Conservation (phyloP, 2,888 invertebrate genomes). For the Campoplex nolae region DNA sequence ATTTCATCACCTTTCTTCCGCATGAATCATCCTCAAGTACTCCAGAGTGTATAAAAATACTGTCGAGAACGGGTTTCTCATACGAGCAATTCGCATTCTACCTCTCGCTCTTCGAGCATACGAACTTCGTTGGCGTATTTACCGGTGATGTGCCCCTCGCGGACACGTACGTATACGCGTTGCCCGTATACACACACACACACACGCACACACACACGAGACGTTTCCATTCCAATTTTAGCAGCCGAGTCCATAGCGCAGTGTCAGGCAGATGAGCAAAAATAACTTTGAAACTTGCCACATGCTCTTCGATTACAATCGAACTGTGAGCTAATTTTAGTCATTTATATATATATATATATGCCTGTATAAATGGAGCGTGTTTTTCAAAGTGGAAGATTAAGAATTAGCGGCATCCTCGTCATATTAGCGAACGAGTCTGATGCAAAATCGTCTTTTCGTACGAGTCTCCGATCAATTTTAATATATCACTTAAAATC, state of each 20-base stretch:
- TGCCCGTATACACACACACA: slow-evolving; percentile 2
- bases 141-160: slow-evolving; percentile 26
- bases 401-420: slow-evolving; percentile 18
- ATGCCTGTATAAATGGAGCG: slow-evolving; percentile 1
- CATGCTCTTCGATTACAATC: slow-evolving; percentile 62
- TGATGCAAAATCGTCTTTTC: background rate
- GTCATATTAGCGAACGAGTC: slow-evolving; percentile 8
- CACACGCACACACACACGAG: slow-evolving; percentile 4
- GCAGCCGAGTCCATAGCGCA: slow-evolving; percentile 55
- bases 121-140: slow-evolving; percentile 38
- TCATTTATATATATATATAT: background rate
- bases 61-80: slow-evolving; percentile 37
- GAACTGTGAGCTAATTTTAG: slow-evolving; percentile 50
- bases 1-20: slow-evolving; percentile 25
- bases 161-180: slow-evolving; percentile 21
- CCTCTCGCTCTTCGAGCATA: background rate
- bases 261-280: slow-evolving; percentile 68
- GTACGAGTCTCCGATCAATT: slow-evolving; percentile 21
- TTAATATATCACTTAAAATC: slow-evolving; percentile 31
- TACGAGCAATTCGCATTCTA: slow-evolving; percentile 52
- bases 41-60: slow-evolving; percentile 19
- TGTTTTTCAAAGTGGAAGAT: slow-evolving; percentile 22
- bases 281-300: slow-evolving; percentile 68
- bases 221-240: slow-evolving; percentile 69
- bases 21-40: slow-evolving; percentile 28